Base-by-base conservation (phyloP, 2,888 invertebrate species). In the Trachelus troglodyta region DNA sequence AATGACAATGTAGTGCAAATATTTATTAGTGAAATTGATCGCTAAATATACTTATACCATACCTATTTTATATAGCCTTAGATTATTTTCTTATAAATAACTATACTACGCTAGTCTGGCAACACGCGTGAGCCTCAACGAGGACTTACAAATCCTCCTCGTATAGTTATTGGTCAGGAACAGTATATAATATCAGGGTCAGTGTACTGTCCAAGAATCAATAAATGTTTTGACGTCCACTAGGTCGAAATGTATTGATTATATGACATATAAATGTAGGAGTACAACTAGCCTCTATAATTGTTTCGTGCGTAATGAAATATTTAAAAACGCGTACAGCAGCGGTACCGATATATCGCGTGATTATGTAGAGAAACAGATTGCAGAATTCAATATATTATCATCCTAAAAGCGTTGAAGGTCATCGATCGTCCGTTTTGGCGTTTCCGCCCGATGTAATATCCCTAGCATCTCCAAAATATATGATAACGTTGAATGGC, bases 201-300 rank as follows among this genome's bases (percentile, higher is more conserved):
- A 75, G 11, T 71, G 75, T 69, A 77, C 75, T 75, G 77, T 75
- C 75, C 77, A 34, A 37, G 30, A 35, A 34, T 35, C 74, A 30
- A 74, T 37, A 34, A 74, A 33, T 35, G 34, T 37, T 34, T 34
- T 31, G 31, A 34, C 71, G 33, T 71, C 33, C 31, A 23, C 33
- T 34, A 12, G 71, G 33, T 71, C 71, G 33, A 71, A 71, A 71
- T 31, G 71, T 71, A 71, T 71, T 34, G 71, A 71, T 71, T 34
- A 15, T 34, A 9, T 31, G 71, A 71, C 30, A 33, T 23, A 40
- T 30, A 12, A 69, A 69, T 30, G 69, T 69, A 69, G 31, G 69
- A 69, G 3, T 69, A 2, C 40, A 11, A 11, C 15, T 15, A 15
- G 6, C 31, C 0, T 31, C 12, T 15, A 69, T 30, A 69, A 69